Conservation (phyloP, 2,797 vertebrate species). For the Furcifer pardalis region DNA sequence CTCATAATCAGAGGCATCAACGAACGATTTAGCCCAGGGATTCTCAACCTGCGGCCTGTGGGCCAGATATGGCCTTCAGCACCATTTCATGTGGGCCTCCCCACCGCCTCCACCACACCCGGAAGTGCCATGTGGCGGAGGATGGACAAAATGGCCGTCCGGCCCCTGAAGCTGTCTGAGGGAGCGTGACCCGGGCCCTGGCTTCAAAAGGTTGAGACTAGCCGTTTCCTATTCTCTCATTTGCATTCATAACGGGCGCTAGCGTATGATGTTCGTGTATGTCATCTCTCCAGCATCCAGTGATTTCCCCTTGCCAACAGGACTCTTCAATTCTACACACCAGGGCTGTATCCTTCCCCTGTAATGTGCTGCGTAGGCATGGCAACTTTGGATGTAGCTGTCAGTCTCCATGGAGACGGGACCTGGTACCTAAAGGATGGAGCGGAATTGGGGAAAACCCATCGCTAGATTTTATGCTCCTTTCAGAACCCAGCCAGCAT, state of each 20-base stretch:
- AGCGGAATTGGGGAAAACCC: neutral
- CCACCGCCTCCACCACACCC: too few relatives aligned
- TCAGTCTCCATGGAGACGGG: constrained; percentile 54
- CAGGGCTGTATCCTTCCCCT: constrained; percentile 35
- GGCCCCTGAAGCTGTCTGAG: too few relatives aligned
- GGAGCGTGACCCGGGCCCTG: too few relatives aligned
- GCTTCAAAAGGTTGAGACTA: too few relatives aligned
- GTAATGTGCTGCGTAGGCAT: neutral
- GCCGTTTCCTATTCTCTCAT: accelerated
- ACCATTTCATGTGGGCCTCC: too few relatives aligned
- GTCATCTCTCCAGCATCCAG: neutral
- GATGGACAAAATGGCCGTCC: too few relatives aligned
- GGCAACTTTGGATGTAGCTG: neutral
- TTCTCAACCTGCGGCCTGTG: too few relatives aligned
- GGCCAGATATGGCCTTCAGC: too few relatives aligned
- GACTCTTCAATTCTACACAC: constrained; percentile 3
- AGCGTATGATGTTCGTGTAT: accelerated
- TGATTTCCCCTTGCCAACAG: neutral
- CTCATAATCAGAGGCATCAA: neutral
- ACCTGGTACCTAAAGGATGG: constrained; percentile 27
- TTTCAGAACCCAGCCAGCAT: neutral
- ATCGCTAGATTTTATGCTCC: neutral
- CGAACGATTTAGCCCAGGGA: accelerated
- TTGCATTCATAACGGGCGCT: accelerated
- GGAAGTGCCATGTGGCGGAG: too few relatives aligned